Evolutionary conservation across 1,140 invertebrate species (phyloP), one percentile per base, ranked within the genome.

Genomic region (Drosophila micromelanica): DNA sequence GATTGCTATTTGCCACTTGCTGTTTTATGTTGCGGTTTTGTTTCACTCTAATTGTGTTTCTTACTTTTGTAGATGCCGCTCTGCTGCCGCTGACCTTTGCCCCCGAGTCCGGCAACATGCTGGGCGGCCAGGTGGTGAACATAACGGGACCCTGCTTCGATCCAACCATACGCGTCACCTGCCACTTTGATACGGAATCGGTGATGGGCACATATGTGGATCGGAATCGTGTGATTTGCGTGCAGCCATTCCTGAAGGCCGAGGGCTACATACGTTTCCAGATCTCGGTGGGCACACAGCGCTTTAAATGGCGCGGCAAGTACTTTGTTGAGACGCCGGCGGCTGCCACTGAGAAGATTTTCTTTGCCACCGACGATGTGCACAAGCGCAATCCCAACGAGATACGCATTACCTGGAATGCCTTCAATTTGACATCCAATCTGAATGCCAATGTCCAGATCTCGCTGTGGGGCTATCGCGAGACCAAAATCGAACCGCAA

Each of bases 61-160:
- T 40, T 20, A 1, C 5, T 11, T 17, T 9, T 20, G 32, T 80
- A 97, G 96, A 96, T 86, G 96, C 95, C 13, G 95, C 96, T 8
- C 94, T 96, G 92, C 93, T 97, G 65, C 95, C 95, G 0, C 91
- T 98, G 27, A 95, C 97, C 54, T 98, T 98, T 87, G 97, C 98
- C 0, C 97, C 98, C 0, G 97, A 98, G 92, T 97, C 96, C 90
- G 97, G 98, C 13, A 98, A 98, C 91, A 99, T 99, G 98, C 93
- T 99, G 48, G 82, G 82, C 3, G 82, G 82, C 3, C 98, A 97
- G 0, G 95, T 98, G 46, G 97, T 99, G 4, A 98, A 99, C 87
- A 97, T 99, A 27, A 98, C 98, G 0, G 98, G 98, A 0, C 98
- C 98, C 8, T 99, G 98, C 92, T 97, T 98, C 79, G 93, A 94